phyloP scores from a whole-genome alignment of 2,113 vertebrate genomes.

The Galemys pyrenaicus region DNA sequence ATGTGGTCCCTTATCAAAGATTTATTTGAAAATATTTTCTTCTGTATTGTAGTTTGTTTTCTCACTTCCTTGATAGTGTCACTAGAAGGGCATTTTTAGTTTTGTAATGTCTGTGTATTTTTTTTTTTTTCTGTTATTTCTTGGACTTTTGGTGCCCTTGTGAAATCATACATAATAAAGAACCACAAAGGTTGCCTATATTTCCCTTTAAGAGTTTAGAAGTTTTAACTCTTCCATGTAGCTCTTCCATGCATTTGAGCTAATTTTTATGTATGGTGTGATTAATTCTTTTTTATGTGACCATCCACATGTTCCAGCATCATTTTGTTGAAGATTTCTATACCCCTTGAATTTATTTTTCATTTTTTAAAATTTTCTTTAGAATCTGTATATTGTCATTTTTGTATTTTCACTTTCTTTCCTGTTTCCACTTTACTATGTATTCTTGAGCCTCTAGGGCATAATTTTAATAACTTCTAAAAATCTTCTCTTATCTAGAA shows the following conservation, averaged over 20 bases:
- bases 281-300: neutral
- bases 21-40: neutral
- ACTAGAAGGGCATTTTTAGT: neutral
- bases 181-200: neutral
- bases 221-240: neutral
- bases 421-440: neutral
- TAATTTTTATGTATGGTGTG: neutral
- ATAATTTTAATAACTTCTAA: slow-evolving; percentile 10
- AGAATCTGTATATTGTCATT: neutral
- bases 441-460: neutral
- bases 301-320: neutral
- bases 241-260: neutral
- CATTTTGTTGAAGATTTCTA: neutral
- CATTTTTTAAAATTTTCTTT: neutral
- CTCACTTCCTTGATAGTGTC: neutral
- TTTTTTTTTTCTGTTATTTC: neutral
- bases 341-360: neutral
- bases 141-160: neutral
- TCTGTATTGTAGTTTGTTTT: neutral
- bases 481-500: neutral
- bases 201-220: neutral
- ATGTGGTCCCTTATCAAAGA: neutral
- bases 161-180: neutral
- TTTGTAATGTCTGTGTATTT: neutral
- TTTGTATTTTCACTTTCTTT: neutral